A percentile compares a stretch with the other conserved stretches of the same genome.
Evolutionary conservation across 1,140 invertebrate species (phyloP).

Genomic region (Drosophila kanapiae): DNA sequence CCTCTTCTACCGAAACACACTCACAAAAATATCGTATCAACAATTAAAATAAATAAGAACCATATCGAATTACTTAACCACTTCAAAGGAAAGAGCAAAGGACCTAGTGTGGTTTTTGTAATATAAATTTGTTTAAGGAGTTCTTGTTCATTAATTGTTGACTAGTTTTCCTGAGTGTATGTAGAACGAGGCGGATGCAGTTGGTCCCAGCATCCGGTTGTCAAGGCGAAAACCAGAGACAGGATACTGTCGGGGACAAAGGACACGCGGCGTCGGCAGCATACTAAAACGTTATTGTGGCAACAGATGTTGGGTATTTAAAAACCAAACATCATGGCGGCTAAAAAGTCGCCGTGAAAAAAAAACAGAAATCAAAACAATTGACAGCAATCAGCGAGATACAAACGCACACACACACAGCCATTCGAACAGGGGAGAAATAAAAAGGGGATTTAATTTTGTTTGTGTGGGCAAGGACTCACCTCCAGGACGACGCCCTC

Average conservation of each 20-base stretch:
- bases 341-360: conserved; percentile 4
- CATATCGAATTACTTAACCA: neutral
- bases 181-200: conserved; percentile 56
- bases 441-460: neutral
- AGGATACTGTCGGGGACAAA: conserved; percentile 36
- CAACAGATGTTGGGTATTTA: conserved; percentile 72
- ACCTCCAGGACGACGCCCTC: conserved; percentile 85
- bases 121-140: no score
- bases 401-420: conserved; percentile 31
- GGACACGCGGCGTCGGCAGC: conserved; percentile 39
- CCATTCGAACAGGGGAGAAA: conserved; percentile 15
- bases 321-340: conserved; percentile 41
- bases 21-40: conserved; percentile 4
- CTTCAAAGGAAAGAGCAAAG: no score
- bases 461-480: conserved; percentile 51
- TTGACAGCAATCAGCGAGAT: conserved; percentile 79
- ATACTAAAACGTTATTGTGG: conserved; percentile 80
- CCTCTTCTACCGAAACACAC: neutral
- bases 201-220: conserved; percentile 68
- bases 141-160: neutral
- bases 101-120: rapidly evolving
- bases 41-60: neutral
- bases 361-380: conserved; percentile 73
- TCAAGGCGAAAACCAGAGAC: conserved; percentile 52
- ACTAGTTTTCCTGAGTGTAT: conserved; percentile 21